Evolutionary conservation across 1,140 invertebrate genomes (phyloP), one percentile per base, ranked within the genome.

Genomic region (Aphelenchoides avenae): DNA sequence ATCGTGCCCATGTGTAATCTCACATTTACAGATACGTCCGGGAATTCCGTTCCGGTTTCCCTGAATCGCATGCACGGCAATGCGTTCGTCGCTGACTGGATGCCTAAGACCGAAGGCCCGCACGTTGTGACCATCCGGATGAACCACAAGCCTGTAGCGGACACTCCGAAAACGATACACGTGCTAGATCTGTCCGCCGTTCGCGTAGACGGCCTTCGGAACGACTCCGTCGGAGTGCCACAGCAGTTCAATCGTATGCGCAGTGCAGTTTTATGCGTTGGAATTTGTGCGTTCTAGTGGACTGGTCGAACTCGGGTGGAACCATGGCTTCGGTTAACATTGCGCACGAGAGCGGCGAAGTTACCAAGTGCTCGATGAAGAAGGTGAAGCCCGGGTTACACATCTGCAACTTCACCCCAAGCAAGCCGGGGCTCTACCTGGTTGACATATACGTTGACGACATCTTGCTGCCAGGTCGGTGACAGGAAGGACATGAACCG

Each of bases 81-180:
- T 40, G 47, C 27, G 29, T 51, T 54, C 18, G 18, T n/a, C 13
- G 34, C 11, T 11, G 31, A 61, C 7, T 73, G 62, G 72, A 46
- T 46, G 15, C 67, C 70, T 27, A 79, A 77, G 26, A 59, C 72
- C 68, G 69, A 77, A 78, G 84, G 89, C 2, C 83, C 89, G 0
- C 89, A 93, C 78, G 85, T 85, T 46, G 83, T 94, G 13, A 84
- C 85, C 41, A 84, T 93, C 15, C 79, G 86, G 22, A 83, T 89
- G 4, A 88, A 88, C 53, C 86, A 85, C 22, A 85, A 89, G 64
- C 86, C 87, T 40, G 86, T 93, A 0, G 41, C n/a, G 41, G 30
- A 26, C 41, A 27, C 30, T 43, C 30, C 30, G 41, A 27, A 2
- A 43, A 77, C 89, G 70, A 88, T 92, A 1, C 82, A 84, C 65